A percentile compares a stretch with the other conserved stretches of the same genome.
Evolutionary conservation across 92 coral and sea anemone genomes (phyloP).

Genomic region (Porites lobata): DNA sequence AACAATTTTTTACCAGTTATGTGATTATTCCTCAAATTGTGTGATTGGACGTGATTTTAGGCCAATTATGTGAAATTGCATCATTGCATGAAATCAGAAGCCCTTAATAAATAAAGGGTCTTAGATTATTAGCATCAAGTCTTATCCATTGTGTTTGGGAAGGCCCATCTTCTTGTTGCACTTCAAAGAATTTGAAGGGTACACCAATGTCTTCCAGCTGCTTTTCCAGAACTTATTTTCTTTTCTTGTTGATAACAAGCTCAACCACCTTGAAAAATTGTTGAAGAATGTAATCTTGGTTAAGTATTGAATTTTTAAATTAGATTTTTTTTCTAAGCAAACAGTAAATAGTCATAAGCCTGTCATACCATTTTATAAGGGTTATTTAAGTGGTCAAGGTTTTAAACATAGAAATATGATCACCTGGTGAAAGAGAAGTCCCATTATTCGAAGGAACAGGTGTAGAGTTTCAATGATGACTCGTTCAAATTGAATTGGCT

Average conservation of each 20-base stretch:
- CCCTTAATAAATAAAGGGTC: too few species aligned
- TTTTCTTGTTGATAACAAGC: slow-evolving; percentile 16
- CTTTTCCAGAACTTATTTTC: neutral
- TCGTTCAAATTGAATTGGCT: neutral
- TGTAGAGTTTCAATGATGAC: slow-evolving; percentile 23
- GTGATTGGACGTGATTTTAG: too few species aligned
- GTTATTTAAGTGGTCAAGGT: too few species aligned
- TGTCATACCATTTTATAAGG: too few species aligned
- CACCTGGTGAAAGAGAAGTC: slow-evolving; percentile 24
- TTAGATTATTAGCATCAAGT: neutral
- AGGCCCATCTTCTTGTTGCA: neutral
- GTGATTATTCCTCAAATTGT: too few species aligned
- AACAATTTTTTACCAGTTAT: too few species aligned
- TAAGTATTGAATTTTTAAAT: too few species aligned
- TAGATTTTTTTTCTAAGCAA: too few species aligned
- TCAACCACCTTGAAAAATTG: slow-evolving; percentile 10
- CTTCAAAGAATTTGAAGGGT: neutral
- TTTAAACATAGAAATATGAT: neutral
- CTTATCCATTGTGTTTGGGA: slow-evolving; percentile 26
- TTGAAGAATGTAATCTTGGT: too few species aligned
- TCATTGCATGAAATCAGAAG: too few species aligned
- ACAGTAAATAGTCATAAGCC: too few species aligned
- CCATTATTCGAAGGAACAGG: slow-evolving; percentile 16
- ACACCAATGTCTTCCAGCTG: neutral
- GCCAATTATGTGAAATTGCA: too few species aligned